These are phyloP conservation scores for Argya squamiceps DNA, from an alignment of 2,797 vertebrate species.

Conservation along the genomic window DNA sequence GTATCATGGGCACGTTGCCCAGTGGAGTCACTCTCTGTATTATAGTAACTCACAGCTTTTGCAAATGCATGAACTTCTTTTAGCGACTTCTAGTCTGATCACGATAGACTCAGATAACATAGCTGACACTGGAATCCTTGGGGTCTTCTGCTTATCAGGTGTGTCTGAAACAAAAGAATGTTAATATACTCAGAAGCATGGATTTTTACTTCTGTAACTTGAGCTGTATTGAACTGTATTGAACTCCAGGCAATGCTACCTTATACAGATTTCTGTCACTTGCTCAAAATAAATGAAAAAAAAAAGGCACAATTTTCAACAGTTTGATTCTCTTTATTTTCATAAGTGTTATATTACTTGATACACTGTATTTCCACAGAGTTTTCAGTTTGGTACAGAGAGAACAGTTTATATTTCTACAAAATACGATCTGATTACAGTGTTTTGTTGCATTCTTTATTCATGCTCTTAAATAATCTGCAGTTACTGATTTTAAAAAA, in stretches of 20 bases:
- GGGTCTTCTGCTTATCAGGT: neutral
- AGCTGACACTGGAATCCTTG: neutral
- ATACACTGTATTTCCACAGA: neutral
- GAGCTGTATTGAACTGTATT: neutral
- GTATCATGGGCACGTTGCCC: neutral
- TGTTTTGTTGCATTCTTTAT: neutral
- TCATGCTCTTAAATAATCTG: conserved; percentile 3
- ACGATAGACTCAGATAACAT: neutral
- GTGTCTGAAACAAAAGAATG: neutral
- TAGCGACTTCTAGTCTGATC: neutral
- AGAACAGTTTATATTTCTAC: neutral
- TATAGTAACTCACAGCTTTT: neutral
- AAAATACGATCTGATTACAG: neutral
- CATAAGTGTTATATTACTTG: neutral
- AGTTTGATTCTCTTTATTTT: conserved; percentile 60
- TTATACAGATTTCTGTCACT: neutral
- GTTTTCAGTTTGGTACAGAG: neutral
- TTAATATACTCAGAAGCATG: neutral
- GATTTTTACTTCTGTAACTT: neutral
- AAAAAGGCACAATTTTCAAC: neutral
- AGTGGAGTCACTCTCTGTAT: neutral
- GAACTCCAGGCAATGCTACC: neutral
- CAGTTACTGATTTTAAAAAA: neutral
- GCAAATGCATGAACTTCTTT: neutral
- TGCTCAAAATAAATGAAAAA: neutral